phyloP scores from a whole-genome alignment of 1,140 invertebrate genomes.

The Adelges cooleyi region DNA sequence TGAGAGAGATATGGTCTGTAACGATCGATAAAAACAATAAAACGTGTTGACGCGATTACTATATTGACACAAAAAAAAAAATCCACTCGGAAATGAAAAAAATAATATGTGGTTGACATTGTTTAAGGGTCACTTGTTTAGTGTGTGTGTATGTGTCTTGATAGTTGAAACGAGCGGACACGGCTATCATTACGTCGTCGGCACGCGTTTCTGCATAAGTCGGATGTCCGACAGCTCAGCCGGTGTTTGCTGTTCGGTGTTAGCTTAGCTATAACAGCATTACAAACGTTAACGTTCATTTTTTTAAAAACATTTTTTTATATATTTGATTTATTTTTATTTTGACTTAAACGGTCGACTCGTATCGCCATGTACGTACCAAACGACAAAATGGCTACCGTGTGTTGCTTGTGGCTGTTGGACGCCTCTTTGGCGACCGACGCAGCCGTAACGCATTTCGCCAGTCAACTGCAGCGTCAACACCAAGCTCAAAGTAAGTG shows the following conservation, averaged over 20 bases:
- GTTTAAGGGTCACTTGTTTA: slow-evolving; percentile 14
- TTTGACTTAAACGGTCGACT: background rate
- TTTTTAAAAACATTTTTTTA: background rate
- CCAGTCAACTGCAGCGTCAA: background rate
- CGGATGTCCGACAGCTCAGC: background rate
- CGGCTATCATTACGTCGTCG: background rate
- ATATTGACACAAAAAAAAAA: too few species aligned
- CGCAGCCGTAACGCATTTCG: slow-evolving; percentile 14
- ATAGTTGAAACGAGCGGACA: background rate
- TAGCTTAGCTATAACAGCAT: background rate
- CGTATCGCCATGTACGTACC: background rate
- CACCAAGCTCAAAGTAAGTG: slow-evolving; percentile 14
- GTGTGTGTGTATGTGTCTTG: background rate
- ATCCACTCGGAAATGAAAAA: background rate
- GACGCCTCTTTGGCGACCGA: slow-evolving; percentile 19
- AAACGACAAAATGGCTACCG: slow-evolving; percentile 8
- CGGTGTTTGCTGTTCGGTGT: background rate
- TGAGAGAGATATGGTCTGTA: too few species aligned
- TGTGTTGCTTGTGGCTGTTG: slow-evolving; percentile 20
- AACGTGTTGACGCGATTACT: too few species aligned
- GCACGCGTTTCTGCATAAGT: background rate
- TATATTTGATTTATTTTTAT: background rate
- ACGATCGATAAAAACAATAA: too few species aligned
- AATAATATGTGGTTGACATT: slow-evolving; percentile 22
- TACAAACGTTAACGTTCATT: background rate